Conservation (phyloP, 2,797 vertebrate genomes). For the Bryconaethiops microstoma region DNA sequence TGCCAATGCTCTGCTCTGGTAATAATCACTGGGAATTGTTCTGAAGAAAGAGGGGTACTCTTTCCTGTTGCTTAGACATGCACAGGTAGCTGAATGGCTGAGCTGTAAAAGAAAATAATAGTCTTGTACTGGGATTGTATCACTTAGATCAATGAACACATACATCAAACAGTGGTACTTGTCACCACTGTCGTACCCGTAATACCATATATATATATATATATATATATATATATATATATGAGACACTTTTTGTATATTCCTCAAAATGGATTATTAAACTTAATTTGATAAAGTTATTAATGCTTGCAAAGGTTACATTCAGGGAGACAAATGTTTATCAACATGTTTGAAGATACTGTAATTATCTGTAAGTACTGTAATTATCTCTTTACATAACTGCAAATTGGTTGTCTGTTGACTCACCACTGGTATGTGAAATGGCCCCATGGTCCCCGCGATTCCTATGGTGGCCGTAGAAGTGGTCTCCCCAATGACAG, state of each 20-base stretch:
- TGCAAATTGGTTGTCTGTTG: neutral
- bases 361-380: no score
- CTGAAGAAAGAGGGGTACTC: constrained; percentile 78
- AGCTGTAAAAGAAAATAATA: constrained; percentile 65
- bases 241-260: neutral
- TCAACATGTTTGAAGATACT: neutral
- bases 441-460: constrained; percentile 77
- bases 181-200: no score
- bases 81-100: constrained; percentile 82
- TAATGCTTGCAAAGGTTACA: neutral
- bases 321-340: neutral
- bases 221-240: no score
- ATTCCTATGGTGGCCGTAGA: constrained; percentile 81
- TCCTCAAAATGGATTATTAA: constrained; percentile 2
- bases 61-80: constrained; percentile 79
- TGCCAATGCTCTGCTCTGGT: no score
- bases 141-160: neutral
- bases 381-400: no score
- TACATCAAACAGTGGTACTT: no score
- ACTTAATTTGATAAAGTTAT: neutral
- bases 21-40: no score
- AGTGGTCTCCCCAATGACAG: constrained; percentile 80
- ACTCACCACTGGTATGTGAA: constrained; percentile 81
- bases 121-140: no score
- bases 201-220: no score